Evolutionary conservation across 2,888 invertebrate genomes (phyloP).

Genomic region (Rotaria sp.): DNA sequence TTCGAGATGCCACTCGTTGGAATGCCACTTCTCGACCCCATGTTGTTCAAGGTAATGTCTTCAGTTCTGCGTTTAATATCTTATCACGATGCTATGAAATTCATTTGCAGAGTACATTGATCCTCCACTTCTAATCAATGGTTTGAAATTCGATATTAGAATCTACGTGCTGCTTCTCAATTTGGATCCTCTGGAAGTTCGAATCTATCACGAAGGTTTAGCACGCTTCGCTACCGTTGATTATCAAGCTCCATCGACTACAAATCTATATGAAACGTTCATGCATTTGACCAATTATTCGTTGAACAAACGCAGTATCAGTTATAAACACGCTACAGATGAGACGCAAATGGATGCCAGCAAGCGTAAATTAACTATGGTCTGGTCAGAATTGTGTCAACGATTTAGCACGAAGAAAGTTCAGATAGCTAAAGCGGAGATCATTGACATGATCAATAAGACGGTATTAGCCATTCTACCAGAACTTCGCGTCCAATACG

Average conservation of each 20-base stretch:
- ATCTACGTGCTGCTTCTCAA: constrained; percentile 56
- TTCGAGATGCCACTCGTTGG: constrained; percentile 48
- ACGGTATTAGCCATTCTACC: constrained; percentile 57
- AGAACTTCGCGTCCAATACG: constrained; percentile 54
- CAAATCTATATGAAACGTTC: constrained; percentile 55
- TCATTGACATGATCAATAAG: constrained; percentile 56
- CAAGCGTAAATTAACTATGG: constrained; percentile 56
- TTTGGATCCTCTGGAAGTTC: constrained; percentile 56
- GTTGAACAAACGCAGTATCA: constrained; percentile 55
- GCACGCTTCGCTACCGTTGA: constrained; percentile 58
- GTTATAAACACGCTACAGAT: constrained; percentile 54
- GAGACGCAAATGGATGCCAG: constrained; percentile 48
- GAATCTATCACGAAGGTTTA: constrained; percentile 53
- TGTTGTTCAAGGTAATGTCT: constrained; percentile 40
- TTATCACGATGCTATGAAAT: no score
- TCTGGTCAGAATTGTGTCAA: constrained; percentile 52
- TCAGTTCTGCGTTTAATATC: no score
- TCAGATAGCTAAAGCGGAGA: constrained; percentile 53
- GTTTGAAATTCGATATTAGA: constrained; percentile 57
- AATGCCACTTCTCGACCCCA: constrained; percentile 44
- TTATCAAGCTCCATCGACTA: constrained; percentile 55
- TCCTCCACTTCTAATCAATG: constrained; percentile 55
- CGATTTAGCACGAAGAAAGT: constrained; percentile 42
- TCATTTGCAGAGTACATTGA: constrained; percentile 52
- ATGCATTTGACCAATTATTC: constrained; percentile 60